phyloP scores from a whole-genome alignment of 2,797 vertebrate genomes.

The Cynopterus sphinx region DNA sequence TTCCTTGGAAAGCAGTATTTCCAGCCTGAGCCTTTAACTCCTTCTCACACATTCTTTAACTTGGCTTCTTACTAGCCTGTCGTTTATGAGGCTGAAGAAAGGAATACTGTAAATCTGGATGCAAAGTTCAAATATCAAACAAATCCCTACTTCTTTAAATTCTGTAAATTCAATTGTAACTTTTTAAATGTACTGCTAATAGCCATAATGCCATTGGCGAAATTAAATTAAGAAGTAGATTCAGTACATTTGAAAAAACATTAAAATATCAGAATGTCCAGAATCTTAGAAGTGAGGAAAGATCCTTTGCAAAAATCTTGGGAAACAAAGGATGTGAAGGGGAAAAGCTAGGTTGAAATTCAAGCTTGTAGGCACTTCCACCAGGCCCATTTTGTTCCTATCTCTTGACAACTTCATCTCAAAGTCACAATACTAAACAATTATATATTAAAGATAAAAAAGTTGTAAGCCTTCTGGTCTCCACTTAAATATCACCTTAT shows the following conservation, averaged over 20 bases:
- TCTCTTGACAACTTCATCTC: not conserved
- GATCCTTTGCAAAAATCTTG: not conserved
- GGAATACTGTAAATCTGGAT: not conserved
- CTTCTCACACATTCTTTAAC: not conserved
- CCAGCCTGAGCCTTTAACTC: not conserved
- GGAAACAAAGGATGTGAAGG: not conserved
- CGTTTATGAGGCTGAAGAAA: not conserved
- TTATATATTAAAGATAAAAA: not conserved
- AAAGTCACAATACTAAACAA: not conserved
- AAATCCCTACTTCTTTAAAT: constrained; percentile 8
- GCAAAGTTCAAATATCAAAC: not conserved
- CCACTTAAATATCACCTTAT: not conserved
- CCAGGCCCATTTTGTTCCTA: not conserved
- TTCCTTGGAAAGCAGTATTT: not conserved
- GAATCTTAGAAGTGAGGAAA: not conserved
- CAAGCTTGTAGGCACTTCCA: not conserved
- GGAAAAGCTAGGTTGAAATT: not conserved
- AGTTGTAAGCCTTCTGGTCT: not conserved
- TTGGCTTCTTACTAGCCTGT: not conserved
- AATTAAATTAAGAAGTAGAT: not conserved
- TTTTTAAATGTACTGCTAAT: not conserved
- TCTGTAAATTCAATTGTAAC: not conserved
- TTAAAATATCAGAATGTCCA: not conserved
- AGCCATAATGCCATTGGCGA: not conserved
- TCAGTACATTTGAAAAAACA: not conserved